phyloP scores from a whole-genome alignment of 2,888 invertebrate genomes.

The Idaea biselata region DNA sequence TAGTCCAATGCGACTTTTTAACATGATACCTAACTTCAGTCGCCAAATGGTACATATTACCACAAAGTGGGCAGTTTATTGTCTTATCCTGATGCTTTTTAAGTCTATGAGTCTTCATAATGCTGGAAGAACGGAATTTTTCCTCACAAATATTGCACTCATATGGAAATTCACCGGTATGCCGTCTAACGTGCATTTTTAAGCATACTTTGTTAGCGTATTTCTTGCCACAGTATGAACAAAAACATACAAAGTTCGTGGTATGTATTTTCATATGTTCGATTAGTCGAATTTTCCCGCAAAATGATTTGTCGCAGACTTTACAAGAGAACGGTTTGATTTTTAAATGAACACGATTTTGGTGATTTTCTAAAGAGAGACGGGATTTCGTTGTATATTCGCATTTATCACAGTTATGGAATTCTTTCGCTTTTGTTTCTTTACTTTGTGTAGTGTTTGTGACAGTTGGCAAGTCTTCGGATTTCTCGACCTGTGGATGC shows the following conservation, averaged over 20 bases:
- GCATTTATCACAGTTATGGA: slow-evolving; percentile 17
- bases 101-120: slow-evolving; percentile 46
- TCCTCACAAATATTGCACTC: slow-evolving; percentile 46
- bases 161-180: slow-evolving; percentile 49
- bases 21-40: slow-evolving; percentile 52
- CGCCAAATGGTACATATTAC: slow-evolving; percentile 42
- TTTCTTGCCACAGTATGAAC: slow-evolving; percentile 40
- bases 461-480: slow-evolving; percentile 2
- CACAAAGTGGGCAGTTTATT: slow-evolving; percentile 44
- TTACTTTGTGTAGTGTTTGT: not conserved
- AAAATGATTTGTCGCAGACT: slow-evolving; percentile 23
- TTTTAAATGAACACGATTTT: slow-evolving; percentile 25
- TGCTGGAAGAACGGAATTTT: slow-evolving; percentile 47
- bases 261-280: slow-evolving; percentile 41
- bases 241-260: slow-evolving; percentile 33
- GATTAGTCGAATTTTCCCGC: slow-evolving; percentile 38
- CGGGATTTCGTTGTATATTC: slow-evolving; percentile 17
- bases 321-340: slow-evolving; percentile 25
- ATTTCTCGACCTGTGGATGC: slow-evolving; percentile 22
- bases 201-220: slow-evolving; percentile 47
- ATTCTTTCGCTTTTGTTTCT: not conserved
- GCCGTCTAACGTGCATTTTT: slow-evolving; percentile 46
- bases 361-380: slow-evolving; percentile 24
- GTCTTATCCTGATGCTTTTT: slow-evolving; percentile 48
- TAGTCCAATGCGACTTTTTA: slow-evolving; percentile 50